Base-by-base conservation (phyloP, 2,797 vertebrate genomes). In the Furcifer pardalis region DNA sequence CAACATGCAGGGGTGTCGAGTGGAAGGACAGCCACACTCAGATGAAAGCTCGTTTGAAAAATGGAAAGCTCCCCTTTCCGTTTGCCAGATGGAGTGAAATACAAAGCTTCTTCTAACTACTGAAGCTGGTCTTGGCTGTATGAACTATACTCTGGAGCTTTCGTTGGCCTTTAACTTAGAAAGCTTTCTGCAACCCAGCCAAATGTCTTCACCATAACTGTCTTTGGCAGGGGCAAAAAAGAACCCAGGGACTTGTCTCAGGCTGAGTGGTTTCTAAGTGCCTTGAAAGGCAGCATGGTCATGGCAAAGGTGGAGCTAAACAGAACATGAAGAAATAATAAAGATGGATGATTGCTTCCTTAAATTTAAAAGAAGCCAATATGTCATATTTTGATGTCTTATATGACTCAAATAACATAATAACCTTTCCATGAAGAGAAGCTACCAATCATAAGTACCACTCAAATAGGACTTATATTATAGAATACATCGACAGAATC, bases 11-110 rank as follows among this genome's bases (percentile, higher is more conserved):
- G 92, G 83, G 82, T 91, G 92, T 86, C 84, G 87, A 92, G 84
- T 56, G 78, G 87, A 93, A 94, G 92, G 93, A 91, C 92, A 89
- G 90, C 86, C 84, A 82, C 40, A 78, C 77, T 17, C 17, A 92
- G 89, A 92, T 89, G 86, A 87, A 91, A 83, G 84, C 75, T 76
- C 25, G 63, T 59, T 63, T 52, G 56, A 49, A 8, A 32, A 75
- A 90, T 56, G 35, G 40, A 49, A 68, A 84, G 2, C 69, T 78
- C 17, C 56, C 75, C 49, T 37, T 1, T 49, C 63, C 4, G 82
- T 10, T 86, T 90, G 79, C 42, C 1, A 12, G 86, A 83, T 89
- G 77, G 79, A 72, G 86, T 83, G 42, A 84, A n/a, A 42, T 88
- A 89, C 77, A 81, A 77, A 84, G 85, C 74, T 32, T 0, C 84